Conservation (phyloP, 2,888 invertebrate species). For the Mellilla xanthometata region DNA sequence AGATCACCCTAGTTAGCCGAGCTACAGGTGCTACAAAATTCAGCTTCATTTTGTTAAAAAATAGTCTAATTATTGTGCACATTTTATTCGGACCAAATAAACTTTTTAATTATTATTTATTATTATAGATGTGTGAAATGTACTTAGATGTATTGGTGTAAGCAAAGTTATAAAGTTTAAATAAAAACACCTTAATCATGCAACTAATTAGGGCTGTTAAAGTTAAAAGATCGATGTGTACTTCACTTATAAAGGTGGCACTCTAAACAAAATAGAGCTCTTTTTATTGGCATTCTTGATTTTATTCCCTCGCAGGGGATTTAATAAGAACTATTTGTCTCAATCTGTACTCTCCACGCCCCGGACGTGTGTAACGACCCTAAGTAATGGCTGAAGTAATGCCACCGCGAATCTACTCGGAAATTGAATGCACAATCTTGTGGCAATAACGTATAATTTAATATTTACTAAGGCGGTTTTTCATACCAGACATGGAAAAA, state of each 20-base stretch:
- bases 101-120: too few relatives aligned
- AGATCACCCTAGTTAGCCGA: too few relatives aligned
- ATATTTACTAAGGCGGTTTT: too few relatives aligned
- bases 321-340: constrained; percentile 72
- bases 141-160: too few relatives aligned
- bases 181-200: too few relatives aligned
- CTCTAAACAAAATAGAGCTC: not conserved
- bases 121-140: too few relatives aligned
- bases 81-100: too few relatives aligned
- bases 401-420: constrained; percentile 34
- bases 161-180: too few relatives aligned
- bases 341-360: constrained; percentile 64
- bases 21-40: too few relatives aligned
- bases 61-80: too few relatives aligned
- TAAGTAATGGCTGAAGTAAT: constrained; percentile 58
- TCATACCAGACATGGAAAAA: too few relatives aligned
- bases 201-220: not conserved
- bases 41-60: too few relatives aligned
- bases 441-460: constrained; percentile 8
- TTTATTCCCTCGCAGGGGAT: constrained; percentile 43
- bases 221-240: not conserved
- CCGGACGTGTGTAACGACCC: constrained; percentile 57
- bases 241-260: not conserved
- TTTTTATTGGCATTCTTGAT: constrained; percentile 25
- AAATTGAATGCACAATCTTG: constrained; percentile 23